These are phyloP conservation scores for Xiphias gladius DNA, from an alignment of 2,113 vertebrate genomes.

Conservation along the genomic window DNA sequence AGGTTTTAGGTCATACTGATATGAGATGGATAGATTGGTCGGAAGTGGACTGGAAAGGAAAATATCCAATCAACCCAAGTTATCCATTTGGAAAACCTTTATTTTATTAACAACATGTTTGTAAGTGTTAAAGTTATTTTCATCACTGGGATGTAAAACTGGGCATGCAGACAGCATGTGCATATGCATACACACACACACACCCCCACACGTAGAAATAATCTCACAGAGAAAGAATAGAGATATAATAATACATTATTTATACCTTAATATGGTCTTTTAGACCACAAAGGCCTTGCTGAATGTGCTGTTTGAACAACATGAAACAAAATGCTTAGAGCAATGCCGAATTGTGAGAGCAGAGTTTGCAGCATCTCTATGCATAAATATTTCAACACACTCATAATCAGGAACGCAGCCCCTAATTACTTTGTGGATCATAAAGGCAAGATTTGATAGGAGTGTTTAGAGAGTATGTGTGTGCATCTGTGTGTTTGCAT, in stretches of 20 bases:
- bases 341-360: constrained; percentile 50
- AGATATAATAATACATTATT: constrained; percentile 75
- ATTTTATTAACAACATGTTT: not conserved
- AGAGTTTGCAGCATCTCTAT: constrained; percentile 54
- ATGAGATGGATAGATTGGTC: constrained; percentile 17
- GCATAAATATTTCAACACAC: constrained; percentile 74
- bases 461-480: constrained; percentile 7
- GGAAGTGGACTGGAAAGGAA: not conserved
- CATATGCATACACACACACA: not conserved
- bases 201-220: not conserved
- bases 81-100: constrained; percentile 5
- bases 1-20: constrained; percentile 23
- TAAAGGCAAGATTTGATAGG: constrained; percentile 25
- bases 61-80: not conserved
- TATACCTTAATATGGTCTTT: constrained; percentile 72
- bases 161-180: not conserved
- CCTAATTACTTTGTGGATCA: constrained; percentile 58
- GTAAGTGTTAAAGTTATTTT: constrained; percentile 20
- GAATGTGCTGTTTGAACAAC: constrained; percentile 71
- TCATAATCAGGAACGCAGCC: constrained; percentile 54
- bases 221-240: constrained; percentile 27
- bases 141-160: not conserved
- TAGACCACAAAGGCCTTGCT: constrained; percentile 67
- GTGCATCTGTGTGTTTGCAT: constrained; percentile 25
- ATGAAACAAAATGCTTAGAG: constrained; percentile 77